Evolutionary conservation across 2,113 vertebrate genomes (phyloP).

Genomic region (Semicossyphus pulcher): DNA sequence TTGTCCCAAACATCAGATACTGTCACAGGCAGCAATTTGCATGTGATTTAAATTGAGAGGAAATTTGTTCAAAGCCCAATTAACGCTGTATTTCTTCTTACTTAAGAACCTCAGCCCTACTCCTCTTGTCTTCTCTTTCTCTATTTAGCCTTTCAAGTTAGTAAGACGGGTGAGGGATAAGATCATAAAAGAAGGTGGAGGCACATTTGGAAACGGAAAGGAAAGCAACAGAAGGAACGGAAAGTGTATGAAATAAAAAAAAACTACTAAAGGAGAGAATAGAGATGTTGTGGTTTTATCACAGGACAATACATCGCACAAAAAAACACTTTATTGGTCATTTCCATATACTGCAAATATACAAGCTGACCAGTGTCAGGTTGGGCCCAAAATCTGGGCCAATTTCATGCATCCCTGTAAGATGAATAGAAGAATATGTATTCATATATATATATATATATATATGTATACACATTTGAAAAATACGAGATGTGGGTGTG

Average conservation of each 20-base stretch:
- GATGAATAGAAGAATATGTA: no score
- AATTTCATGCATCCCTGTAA: no score
- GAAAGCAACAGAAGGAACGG: neutral
- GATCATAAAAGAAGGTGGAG: neutral
- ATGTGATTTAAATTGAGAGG: conserved; percentile 30
- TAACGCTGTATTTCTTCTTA: conserved; percentile 5
- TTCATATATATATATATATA: no score
- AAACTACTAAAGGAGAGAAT: no score
- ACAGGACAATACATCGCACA: no score
- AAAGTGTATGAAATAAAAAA: neutral
- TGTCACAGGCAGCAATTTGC: conserved; percentile 38
- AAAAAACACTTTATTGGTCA: no score
- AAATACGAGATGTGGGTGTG: neutral
- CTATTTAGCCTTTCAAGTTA: conserved; percentile 28
- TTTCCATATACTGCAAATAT: no score
- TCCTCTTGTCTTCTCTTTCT: conserved; percentile 4
- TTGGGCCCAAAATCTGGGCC: no score
- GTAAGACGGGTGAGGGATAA: neutral
- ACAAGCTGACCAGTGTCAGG: no score
- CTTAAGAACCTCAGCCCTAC: neutral
- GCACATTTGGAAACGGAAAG: neutral
- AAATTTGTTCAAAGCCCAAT: conserved; percentile 37
- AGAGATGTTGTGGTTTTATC: no score
- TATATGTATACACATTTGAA: neutral
- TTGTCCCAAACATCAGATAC: conserved; percentile 46